These are phyloP conservation scores for Cyclargus thomasi DNA, from an alignment of 1,140 invertebrate genomes.

Conservation along the genomic window DNA sequence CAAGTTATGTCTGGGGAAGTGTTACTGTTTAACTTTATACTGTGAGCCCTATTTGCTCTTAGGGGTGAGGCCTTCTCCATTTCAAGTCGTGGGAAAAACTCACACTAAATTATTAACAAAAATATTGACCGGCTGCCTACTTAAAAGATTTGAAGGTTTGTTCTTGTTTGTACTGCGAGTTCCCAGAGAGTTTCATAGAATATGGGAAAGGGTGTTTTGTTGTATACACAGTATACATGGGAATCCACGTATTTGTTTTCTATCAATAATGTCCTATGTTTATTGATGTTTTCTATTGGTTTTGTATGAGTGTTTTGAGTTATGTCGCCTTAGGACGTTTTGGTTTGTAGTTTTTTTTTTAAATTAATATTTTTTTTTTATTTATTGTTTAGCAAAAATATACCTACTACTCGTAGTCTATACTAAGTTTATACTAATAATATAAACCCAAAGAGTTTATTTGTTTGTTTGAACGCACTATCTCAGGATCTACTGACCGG, in stretches of 20 bases:
- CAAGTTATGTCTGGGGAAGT: too few species aligned
- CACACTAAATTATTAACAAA: conserved; percentile 70
- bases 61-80: conserved; percentile 40
- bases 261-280: conserved; percentile 15
- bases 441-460: too few species aligned
- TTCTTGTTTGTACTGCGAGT: conserved; percentile 47
- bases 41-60: conserved; percentile 13
- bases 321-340: neutral
- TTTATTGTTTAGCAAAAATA: too few species aligned
- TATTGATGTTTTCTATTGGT: conserved; percentile 12
- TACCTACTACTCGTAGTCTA: too few species aligned
- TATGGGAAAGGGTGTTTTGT: conserved; percentile 45
- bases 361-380: too few species aligned
- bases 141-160: conserved; percentile 63
- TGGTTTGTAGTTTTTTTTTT: neutral
- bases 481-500: too few species aligned
- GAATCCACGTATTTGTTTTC: conserved; percentile 9
- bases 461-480: too few species aligned
- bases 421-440: too few species aligned
- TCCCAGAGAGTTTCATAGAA: conserved; percentile 51
- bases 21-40: neutral
- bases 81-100: conserved; percentile 58
- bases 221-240: conserved; percentile 24
- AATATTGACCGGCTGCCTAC: conserved; percentile 71
- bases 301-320: conserved; percentile 1